Conservation (phyloP, 1,140 invertebrate genomes). For the Triops cancriformis region DNA sequence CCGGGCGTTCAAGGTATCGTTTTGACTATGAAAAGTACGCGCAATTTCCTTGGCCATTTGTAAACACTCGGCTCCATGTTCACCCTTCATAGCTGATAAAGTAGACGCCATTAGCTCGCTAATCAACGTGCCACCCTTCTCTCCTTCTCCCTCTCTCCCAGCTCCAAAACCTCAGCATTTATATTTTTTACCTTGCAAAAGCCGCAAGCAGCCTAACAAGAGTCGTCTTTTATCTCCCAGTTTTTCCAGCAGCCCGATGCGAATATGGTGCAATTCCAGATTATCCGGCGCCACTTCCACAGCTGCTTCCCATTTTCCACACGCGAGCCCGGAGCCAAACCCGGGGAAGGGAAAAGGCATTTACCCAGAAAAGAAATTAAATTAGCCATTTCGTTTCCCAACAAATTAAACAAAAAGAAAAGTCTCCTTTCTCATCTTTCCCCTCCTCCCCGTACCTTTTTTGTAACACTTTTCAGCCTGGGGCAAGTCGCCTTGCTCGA, state of each 20-base stretch:
- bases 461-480: conserved; percentile 76
- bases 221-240: conserved; percentile 60
- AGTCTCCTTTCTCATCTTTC: too few relatives aligned
- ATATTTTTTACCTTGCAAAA: conserved; percentile 47
- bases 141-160: background rate
- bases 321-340: conserved; percentile 15
- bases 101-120: conserved; percentile 8
- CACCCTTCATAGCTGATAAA: conserved; percentile 44
- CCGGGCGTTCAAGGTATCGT: conserved; percentile 62
- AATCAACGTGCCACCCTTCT: background rate
- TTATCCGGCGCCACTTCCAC: conserved; percentile 52
- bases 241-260: conserved; percentile 58
- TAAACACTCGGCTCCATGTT: conserved; percentile 58
- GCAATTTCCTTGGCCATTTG: conserved; percentile 66
- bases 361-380: conserved; percentile 24
- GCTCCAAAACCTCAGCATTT: background rate
- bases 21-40: conserved; percentile 60
- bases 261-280: conserved; percentile 39
- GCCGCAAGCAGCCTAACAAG: conserved; percentile 60
- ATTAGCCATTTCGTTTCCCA: conserved; percentile 9
- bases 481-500: conserved; percentile 60
- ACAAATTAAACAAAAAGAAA: too few relatives aligned
- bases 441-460: conserved; percentile 41
- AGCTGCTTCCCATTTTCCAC: conserved; percentile 40
- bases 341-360: conserved; percentile 27